Evolutionary conservation across 2,888 invertebrate species (phyloP), one percentile per base, ranked within the genome.

Genomic region (Anoplius nigerrimus): DNA sequence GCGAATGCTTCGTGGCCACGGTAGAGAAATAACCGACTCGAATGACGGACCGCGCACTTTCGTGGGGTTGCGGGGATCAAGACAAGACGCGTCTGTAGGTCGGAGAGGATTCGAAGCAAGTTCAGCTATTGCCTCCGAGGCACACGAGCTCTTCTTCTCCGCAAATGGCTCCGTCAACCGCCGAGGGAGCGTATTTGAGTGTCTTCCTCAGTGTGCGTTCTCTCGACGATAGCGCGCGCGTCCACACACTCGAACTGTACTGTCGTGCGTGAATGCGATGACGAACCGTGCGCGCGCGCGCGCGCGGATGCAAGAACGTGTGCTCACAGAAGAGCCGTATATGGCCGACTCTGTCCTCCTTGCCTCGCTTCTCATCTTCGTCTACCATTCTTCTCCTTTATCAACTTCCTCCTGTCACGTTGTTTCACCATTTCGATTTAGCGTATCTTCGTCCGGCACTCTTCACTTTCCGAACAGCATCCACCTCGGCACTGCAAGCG

Each of bases 81-180:
- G 34, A 1, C 34, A 13, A 11, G 34, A 34, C 34, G 34, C 34
- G 34, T 1, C 34, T 13, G 34, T 34, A 11, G 34, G 34, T 34
- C n/a, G 34, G 8, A 57, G 58, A 59, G 66, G 43, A 66, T 69
- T 62, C 57, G 57, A 34, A 13, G 64, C 72, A 74, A 72, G 74
- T 74, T 67, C 70, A 61, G 59, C 71, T 56, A 63, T 66, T 68
- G 60, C 63, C 70, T 67, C 54, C 55, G 27, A 69, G 67, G 67
- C 55, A 66, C 62, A 66, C 62, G 22, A 53, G 56, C 60, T 56
- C 62, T 64, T 56, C 63, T 56, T 60, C 55, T 18, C 48, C 48
- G 18, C 48, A 18, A 18, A 48, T 48, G 48, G 16, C 18, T 48
- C 48, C 48, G 60, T 63, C 69, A 72, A 74, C 67, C 72, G 65